Percentiles rank a stretch among this genome's conserved stretches.
Conservation (phyloP, 2,797 vertebrate species). For the Urophycis tenuis region DNA sequence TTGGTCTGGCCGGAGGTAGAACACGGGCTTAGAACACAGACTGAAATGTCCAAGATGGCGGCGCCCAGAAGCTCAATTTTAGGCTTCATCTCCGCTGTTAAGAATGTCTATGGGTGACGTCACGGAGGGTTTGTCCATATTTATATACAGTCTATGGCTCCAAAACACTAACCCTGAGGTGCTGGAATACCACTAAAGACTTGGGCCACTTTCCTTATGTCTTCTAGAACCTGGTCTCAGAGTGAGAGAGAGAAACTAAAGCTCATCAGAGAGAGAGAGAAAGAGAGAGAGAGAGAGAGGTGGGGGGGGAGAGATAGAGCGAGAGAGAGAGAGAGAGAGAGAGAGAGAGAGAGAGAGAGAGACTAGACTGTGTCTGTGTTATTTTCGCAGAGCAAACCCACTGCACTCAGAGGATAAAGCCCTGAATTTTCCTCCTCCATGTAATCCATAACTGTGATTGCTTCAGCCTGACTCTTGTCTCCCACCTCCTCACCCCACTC, state of each 20-base stretch:
- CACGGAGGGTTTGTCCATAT: too few relatives aligned
- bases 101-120: too few relatives aligned
- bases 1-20: too few relatives aligned
- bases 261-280: constrained; percentile 13
- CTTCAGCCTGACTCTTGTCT: constrained; percentile 38
- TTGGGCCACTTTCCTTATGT: neutral
- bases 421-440: constrained; percentile 30
- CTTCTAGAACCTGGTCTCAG: neutral
- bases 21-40: too few relatives aligned
- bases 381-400: constrained; percentile 24
- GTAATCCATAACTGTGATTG: constrained; percentile 55
- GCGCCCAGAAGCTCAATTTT: too few relatives aligned
- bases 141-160: too few relatives aligned
- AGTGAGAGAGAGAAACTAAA: neutral
- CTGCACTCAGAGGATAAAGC: constrained; percentile 43
- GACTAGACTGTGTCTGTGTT: constrained; percentile 17
- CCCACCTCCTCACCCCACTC: constrained; percentile 4
- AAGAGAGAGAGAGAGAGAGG: constrained; percentile 24
- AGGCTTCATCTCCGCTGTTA: too few relatives aligned
- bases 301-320: neutral
- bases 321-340: constrained; percentile 12
- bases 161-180: neutral
- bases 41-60: too few relatives aligned
- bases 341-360: constrained; percentile 12
- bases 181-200: neutral